A percentile compares a stretch with the other conserved stretches of the same genome.
Conservation (phyloP, 2,888 invertebrate genomes). For the Diaperis boleti region DNA sequence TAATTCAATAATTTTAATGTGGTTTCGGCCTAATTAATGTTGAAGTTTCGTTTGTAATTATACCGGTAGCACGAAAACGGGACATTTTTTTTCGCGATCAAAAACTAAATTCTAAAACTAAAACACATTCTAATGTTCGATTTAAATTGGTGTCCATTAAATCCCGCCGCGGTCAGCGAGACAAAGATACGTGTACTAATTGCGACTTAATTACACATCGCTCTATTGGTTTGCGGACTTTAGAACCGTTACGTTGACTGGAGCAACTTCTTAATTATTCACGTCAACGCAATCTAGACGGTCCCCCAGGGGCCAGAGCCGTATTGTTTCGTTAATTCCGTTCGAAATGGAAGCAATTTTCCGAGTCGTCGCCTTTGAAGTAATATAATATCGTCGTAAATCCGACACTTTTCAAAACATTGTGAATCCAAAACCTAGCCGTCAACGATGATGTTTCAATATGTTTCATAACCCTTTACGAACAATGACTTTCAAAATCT, state of each 20-base stretch:
- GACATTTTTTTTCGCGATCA: slow-evolving; percentile 9
- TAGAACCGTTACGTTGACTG: background rate
- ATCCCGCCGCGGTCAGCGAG: background rate
- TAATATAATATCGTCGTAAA: slow-evolving; percentile 28
- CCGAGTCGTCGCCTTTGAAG: slow-evolving; percentile 11
- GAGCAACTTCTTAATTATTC: slow-evolving; percentile 1
- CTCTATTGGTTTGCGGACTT: slow-evolving; percentile 14
- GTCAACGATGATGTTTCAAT: slow-evolving; percentile 39
- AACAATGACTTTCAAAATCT: slow-evolving; percentile 40
- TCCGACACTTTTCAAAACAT: slow-evolving; percentile 38
- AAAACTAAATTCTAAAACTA: slow-evolving; percentile 5
- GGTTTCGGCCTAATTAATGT: background rate
- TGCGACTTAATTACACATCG: slow-evolving; percentile 6
- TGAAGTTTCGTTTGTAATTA: background rate
- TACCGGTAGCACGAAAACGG: background rate
- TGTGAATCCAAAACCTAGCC: slow-evolving; percentile 10
- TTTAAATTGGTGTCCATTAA: slow-evolving; percentile 13
- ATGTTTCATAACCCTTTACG: slow-evolving; percentile 37
- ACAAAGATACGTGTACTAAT: slow-evolving; percentile 4
- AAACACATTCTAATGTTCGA: slow-evolving; percentile 3
- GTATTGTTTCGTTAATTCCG: slow-evolving; percentile 7
- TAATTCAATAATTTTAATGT: background rate
- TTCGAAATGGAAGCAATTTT: slow-evolving; percentile 33
- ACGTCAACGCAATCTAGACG: background rate
- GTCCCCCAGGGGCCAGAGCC: background rate